These are phyloP conservation scores for Rhinopomastus cyanomelas DNA, from an alignment of 2,113 vertebrate species.

Conservation along the genomic window DNA sequence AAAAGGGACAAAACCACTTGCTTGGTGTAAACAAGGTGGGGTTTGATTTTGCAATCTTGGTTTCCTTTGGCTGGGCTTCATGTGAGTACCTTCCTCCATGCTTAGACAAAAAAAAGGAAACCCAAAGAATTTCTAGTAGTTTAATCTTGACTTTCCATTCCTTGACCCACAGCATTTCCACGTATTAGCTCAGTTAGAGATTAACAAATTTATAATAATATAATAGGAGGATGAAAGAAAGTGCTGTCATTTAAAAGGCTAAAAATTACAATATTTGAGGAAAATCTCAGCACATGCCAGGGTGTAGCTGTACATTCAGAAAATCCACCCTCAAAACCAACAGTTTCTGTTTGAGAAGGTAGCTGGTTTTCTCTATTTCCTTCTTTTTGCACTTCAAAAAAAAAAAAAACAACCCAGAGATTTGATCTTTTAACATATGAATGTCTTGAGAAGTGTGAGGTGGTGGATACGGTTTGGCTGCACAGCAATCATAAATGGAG, in stretches of 20 bases:
- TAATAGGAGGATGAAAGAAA: neutral
- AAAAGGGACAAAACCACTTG: neutral
- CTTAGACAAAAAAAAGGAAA: neutral
- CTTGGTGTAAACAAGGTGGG: neutral
- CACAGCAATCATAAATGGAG: neutral
- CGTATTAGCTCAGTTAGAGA: neutral
- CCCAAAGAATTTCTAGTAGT: neutral
- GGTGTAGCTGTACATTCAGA: neutral
- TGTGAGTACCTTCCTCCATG: neutral
- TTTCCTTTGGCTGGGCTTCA: neutral
- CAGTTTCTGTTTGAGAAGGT: neutral
- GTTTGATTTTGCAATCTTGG: neutral
- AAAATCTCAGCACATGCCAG: neutral
- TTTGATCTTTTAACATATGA: neutral
- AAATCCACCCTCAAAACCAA: neutral
- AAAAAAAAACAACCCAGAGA: no score
- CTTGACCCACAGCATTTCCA: neutral
- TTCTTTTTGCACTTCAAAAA: neutral
- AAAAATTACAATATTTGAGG: neutral
- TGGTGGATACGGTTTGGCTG: neutral
- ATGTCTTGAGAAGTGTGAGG: neutral
- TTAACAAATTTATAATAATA: neutral
- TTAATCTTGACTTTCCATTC: neutral
- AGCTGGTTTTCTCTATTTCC: neutral
- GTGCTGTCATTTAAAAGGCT: neutral